Conservation (phyloP, 2,888 invertebrate species). For the Cinara cedri region DNA sequence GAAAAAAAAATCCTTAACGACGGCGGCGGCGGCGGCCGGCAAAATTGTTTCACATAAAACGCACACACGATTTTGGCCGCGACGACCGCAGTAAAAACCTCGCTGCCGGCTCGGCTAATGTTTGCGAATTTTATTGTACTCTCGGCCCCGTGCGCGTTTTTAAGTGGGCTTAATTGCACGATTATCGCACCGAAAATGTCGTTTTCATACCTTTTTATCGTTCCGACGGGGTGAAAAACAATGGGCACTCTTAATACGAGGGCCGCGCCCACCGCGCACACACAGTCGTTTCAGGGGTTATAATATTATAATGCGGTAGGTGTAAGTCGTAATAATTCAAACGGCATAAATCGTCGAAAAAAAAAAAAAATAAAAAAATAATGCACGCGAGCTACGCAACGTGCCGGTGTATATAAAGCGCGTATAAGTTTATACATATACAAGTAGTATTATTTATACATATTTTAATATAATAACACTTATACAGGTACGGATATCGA, state of each 20-base stretch:
- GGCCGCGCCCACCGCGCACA: neutral
- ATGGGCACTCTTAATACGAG: slow-evolving; percentile 7
- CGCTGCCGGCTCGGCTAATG: slow-evolving; percentile 1
- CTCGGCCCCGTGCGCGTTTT: neutral
- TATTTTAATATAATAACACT: too few relatives aligned
- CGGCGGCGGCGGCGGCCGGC: neutral
- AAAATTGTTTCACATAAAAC: slow-evolving; percentile 42
- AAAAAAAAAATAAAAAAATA: too few relatives aligned
- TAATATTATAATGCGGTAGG: neutral
- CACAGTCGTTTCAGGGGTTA: slow-evolving; percentile 19
- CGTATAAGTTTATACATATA: neutral
- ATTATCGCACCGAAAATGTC: slow-evolving; percentile 53
- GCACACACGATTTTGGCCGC: slow-evolving; percentile 24
- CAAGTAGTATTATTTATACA: neutral
- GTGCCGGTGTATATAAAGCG: too few relatives aligned
- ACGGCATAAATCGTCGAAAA: too few relatives aligned
- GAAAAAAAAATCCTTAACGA: slow-evolving; percentile 14
- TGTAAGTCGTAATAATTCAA: too few relatives aligned
- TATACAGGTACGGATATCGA: neutral
- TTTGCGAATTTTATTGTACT: slow-evolving; percentile 29
- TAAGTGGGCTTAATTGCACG: slow-evolving; percentile 53
- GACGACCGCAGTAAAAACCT: slow-evolving; percentile 26
- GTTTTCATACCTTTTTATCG: slow-evolving; percentile 55
- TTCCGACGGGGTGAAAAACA: neutral
- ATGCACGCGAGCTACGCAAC: too few relatives aligned